Percentiles rank a stretch among this genome's conserved stretches.
Conservation (phyloP, 2,113 vertebrate species). For the Rana temporaria region DNA sequence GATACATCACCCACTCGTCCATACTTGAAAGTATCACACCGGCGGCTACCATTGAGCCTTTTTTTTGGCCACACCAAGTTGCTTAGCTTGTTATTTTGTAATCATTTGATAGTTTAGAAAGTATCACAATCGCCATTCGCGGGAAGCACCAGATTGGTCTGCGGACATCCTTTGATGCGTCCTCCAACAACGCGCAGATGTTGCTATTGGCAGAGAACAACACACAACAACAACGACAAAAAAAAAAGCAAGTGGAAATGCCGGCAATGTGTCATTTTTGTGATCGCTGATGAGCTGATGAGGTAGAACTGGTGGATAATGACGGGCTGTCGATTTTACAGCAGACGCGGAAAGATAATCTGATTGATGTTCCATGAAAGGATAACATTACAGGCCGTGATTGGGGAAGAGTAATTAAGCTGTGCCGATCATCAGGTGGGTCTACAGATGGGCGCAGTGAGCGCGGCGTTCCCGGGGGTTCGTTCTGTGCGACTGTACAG, state of each 20-base stretch:
- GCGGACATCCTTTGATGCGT: neutral
- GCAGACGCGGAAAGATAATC: neutral
- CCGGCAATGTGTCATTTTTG: neutral
- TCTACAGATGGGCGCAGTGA: constrained; percentile 13
- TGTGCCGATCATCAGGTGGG: constrained; percentile 3
- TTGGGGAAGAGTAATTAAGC: neutral
- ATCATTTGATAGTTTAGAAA: neutral
- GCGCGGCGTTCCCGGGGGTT: neutral
- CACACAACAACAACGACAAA: neutral
- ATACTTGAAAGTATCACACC: too few relatives aligned
- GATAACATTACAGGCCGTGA: neutral
- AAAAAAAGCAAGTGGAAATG: neutral
- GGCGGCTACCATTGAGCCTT: too few relatives aligned
- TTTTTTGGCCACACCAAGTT: too few relatives aligned
- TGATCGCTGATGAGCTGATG: neutral
- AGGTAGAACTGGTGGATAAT: neutral
- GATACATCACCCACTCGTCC: too few relatives aligned
- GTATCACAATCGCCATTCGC: neutral
- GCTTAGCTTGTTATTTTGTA: neutral
- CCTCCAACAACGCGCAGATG: neutral
- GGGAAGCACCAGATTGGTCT: too few relatives aligned
- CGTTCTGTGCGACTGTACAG: too few relatives aligned
- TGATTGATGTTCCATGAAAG: constrained; percentile 33
- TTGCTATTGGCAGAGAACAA: neutral
- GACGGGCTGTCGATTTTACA: too few relatives aligned